Evolutionary conservation across 2,113 vertebrate genomes (phyloP), one percentile per base, ranked within the genome.

Genomic region (Oreotrochilus melanogaster): DNA sequence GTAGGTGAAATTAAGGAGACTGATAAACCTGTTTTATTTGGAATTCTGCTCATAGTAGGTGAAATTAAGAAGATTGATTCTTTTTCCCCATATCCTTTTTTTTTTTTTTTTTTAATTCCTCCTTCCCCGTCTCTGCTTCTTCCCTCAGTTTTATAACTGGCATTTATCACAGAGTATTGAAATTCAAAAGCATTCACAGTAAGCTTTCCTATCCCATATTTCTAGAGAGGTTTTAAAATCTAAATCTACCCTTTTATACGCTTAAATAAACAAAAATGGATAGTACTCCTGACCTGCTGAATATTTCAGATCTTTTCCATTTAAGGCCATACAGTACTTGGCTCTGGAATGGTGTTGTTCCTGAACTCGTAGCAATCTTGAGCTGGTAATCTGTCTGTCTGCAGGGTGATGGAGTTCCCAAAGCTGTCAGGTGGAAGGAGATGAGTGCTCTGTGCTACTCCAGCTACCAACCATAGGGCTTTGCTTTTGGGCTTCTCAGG

Each of bases 261-360:
- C 87, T 94, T 96, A 86, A 95, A 83, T 61, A 93, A 94, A 92
- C 89, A 93, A 72, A 95, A 96, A 76, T 53, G 72, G 62, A 65
- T 80, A 80, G 72, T 90, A 66, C 81, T 96, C 31, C 51, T 80
- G 93, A 93, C 84, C 92, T 92, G 89, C 81, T 91, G 69, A 50
- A 86, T 92, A 67, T 60, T 81, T 56, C 66, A 89, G 80, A 48
- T 81, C 58, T 92, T 95, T 92, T 78, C 93, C 96, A 91, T 95
- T 91, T 96, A 96, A 96, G 93, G 89, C 84, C 43, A 71, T 94
- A n/a, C n/a, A 83, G n/a, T 37, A 48, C 80, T 91, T 89, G 81
- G 47, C 86, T 96, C 64, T 88, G 76, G 73, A 74, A 67, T 66
- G 72, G 69, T 86, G 60, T 50, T 88, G 27, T 24, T 78, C 72